A percentile compares a stretch with the other conserved stretches of the same genome.
Conservation (phyloP, 2,888 invertebrate genomes). For the Nomada lathburiana region DNA sequence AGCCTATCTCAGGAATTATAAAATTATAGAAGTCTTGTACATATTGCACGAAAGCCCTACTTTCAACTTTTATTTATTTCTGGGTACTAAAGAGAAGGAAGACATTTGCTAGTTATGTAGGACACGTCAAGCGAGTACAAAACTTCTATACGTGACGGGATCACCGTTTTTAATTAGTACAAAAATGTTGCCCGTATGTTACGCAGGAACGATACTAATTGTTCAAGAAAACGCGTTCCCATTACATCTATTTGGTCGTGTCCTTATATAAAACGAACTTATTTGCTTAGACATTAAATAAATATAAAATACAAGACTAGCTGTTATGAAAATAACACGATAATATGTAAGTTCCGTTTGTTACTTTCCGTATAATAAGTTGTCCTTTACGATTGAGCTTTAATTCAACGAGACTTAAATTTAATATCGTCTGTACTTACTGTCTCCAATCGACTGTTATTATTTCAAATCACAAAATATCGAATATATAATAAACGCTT, state of each 20-base stretch:
- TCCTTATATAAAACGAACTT: constrained; percentile 68
- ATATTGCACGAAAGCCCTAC: constrained; percentile 75
- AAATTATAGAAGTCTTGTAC: constrained; percentile 76
- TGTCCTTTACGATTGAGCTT: constrained; percentile 53
- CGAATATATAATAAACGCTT: not conserved
- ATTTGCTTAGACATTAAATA: constrained; percentile 66
- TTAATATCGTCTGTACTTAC: constrained; percentile 53
- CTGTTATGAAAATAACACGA: constrained; percentile 75
- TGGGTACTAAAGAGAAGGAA: constrained; percentile 73
- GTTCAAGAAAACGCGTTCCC: constrained; percentile 64
- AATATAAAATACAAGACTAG: constrained; percentile 80
- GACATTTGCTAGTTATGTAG: constrained; percentile 77
- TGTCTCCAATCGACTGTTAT: constrained; percentile 15
- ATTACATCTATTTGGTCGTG: constrained; percentile 75
- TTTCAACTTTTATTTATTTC: constrained; percentile 58
- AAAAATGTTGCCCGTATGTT: constrained; percentile 65
- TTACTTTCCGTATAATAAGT: constrained; percentile 40
- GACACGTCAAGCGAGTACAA: constrained; percentile 74
- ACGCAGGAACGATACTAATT: constrained; percentile 66
- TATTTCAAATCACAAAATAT: constrained; percentile 13
- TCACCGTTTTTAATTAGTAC: constrained; percentile 54
- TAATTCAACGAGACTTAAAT: constrained; percentile 42
- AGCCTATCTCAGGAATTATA: constrained; percentile 68
- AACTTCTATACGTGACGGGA: constrained; percentile 69
- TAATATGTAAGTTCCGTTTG: constrained; percentile 48